Percentiles rank a stretch among this genome's conserved stretches.
Evolutionary conservation across 2,797 vertebrate genomes (phyloP).

Genomic region (Margarornis squamiger): DNA sequence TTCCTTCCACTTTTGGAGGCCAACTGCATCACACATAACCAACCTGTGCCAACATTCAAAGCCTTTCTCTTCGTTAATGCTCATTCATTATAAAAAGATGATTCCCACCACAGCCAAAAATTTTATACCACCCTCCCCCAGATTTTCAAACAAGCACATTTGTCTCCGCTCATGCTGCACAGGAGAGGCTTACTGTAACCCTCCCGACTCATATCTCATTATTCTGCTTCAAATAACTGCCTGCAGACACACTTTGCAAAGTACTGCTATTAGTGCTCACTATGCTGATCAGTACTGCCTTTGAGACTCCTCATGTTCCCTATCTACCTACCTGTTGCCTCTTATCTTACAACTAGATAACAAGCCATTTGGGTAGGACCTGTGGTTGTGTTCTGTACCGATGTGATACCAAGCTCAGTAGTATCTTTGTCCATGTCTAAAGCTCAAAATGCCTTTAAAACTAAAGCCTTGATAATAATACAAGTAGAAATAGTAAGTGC

Average conservation of each 20-base stretch:
- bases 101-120: neutral
- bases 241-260: neutral
- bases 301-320: neutral
- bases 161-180: neutral
- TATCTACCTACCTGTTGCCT: neutral
- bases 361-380: neutral
- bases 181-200: neutral
- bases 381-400: neutral
- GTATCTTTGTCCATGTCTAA: neutral
- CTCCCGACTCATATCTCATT: rapidly evolving
- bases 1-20: neutral
- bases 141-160: neutral
- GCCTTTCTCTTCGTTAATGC: neutral
- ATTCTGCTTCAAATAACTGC: neutral
- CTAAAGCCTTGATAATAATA: neutral
- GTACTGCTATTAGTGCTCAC: neutral
- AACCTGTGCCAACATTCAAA: neutral
- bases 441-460: neutral
- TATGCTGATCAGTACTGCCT: neutral
- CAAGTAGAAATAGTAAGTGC: neutral
- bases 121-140: neutral
- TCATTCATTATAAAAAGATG: neutral
- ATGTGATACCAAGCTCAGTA: neutral
- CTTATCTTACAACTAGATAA: neutral
- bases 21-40: neutral